Base-by-base conservation (phyloP, 1,140 invertebrate species). In the Brachionus asplanchnoidis region DNA sequence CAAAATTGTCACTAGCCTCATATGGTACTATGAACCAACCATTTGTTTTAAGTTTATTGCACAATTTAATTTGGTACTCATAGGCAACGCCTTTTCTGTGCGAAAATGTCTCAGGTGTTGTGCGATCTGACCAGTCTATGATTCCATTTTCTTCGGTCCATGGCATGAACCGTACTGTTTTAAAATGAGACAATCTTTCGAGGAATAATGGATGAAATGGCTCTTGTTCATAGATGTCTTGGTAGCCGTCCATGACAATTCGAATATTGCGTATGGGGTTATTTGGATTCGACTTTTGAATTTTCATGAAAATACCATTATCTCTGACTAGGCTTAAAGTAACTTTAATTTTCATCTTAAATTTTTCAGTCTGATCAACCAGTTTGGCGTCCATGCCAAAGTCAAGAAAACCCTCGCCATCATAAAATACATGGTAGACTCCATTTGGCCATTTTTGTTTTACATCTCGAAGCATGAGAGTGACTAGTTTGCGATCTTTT, bases 11-110 rank as follows among this genome's bases (percentile, higher is more conserved):
- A 56, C 86, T 86, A 42, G 86, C 87, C 32, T 85, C 86, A 84
- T 87, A 87, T 3, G 87, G 87, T 36, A 87, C 86, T 70, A 85
- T 86, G 42, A 87, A 87, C 87, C 87, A 87, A 12, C 86, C 86
- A 46, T 85, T 86, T 28, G 86, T 78, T 14, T 87, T 87, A 17
- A 87, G 28, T 4, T 75, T 80, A 80, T 87, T 87, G 53, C 82
- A 32, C 0, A 87, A 44, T 9, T 85, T 78, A 20, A 87, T 86
- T 77, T 86, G 82, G 68, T 87, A 85, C 75, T 87, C 87, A 8
- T 87, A 40, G 14, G 87, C 83, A 5, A 85, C 86, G 3, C 87
- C 87, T 2, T 85, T 17, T 23, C 50, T 68, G 2, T 78, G 85
- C 23, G 86, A 86, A 26, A 86, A 86, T 77, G 87, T 28, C 26